phyloP scores from a whole-genome alignment of 2,113 vertebrate genomes.

The Bos taurus region DNA sequence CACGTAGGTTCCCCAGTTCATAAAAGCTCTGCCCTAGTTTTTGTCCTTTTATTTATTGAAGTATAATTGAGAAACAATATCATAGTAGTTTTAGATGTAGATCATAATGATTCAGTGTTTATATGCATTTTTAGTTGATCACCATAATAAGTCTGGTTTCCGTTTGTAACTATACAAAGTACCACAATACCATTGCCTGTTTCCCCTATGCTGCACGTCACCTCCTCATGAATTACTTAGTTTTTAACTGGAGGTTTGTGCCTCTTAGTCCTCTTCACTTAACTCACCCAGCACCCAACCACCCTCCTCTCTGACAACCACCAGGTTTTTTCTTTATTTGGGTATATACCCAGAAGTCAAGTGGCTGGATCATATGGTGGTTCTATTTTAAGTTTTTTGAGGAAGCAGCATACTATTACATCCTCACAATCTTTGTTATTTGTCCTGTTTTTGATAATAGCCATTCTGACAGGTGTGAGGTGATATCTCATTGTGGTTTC shows the following conservation, averaged over 20 bases:
- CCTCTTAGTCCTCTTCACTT: not conserved
- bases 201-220: not conserved
- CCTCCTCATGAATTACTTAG: not conserved
- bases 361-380: not conserved
- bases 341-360: not conserved
- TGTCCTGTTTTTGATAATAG: not conserved
- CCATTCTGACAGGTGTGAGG: not conserved
- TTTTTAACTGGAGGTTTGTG: not conserved
- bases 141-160: not conserved
- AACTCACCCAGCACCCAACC: not conserved
- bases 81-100: not conserved
- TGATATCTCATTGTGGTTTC: not conserved
- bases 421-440: not conserved
- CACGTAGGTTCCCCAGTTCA: not conserved
- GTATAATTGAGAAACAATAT: not conserved
- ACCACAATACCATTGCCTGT: not conserved
- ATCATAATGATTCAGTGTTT: not conserved
- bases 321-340: not conserved
- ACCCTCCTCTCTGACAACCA: not conserved
- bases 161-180: too few species aligned
- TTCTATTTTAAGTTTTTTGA: not conserved
- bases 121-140: not conserved
- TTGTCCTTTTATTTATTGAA: not conserved
- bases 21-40: not conserved
- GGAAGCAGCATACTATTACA: not conserved